Base-by-base conservation (phyloP, 1,140 invertebrate genomes). In the Kradibia gibbosae region DNA sequence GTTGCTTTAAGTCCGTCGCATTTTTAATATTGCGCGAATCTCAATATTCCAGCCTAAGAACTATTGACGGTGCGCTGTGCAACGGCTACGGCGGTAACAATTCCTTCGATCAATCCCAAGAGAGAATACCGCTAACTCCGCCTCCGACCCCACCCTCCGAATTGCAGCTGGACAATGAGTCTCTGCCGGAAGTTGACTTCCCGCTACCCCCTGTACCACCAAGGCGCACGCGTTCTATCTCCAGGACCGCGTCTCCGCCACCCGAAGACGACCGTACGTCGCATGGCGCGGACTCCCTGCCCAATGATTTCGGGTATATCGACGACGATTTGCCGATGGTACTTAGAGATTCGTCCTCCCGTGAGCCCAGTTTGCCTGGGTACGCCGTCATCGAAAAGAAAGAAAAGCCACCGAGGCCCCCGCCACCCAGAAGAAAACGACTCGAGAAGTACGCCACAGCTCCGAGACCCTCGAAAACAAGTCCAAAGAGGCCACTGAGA, bases 241-340 rank as follows among this genome's bases (percentile, higher is more conserved):
- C 95, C 0, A 88, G 93, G 74, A 91, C 92, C 0, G 93, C 93
- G 1, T 94, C 93, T 0, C 83, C 93, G 17, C 92, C 92, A 7
- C 89, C 88, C 78, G 95, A 95, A 74, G 94, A 94, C 71, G 94
- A 95, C 78, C 91, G 94, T 28, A 95, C 94, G 2, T 95, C 94
- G 0, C 92, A 93, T 78, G 95, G 94, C 1, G 94, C 94, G 5
- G 94, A 95, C 74, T 95, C 95, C 1, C 85, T 92, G 71, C 91
- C 92, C 73, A 88, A 91, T 83, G 86, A 83, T 45, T 80, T 87
- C 8, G 87, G 85, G 0, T 89, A 87, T 81, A 45, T 78, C 13
- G 87, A 89, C 0, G 87, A 90, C 34, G 88, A 89, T 3, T 71
- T 88, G 80, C 42, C 85, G 3, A 82, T 28, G 83, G 85, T 48